Evolutionary conservation across 64 coral and sea anemone genomes (phyloP), one percentile per base, ranked within the genome.

Genomic region (Actinia equina): DNA sequence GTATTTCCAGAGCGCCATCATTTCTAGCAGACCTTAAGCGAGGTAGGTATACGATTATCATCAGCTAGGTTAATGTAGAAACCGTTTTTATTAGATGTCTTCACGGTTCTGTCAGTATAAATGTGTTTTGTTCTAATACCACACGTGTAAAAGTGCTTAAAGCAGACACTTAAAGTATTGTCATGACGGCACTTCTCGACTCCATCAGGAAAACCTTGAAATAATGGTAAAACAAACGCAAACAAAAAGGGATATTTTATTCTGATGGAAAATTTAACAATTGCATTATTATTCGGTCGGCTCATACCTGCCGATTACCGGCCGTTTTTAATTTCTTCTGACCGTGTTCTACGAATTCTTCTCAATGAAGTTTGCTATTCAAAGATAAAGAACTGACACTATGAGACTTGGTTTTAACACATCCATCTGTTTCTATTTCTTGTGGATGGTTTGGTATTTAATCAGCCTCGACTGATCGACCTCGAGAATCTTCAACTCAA

Each of bases 71-170:
- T 26, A 2, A 30, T 69, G 20, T 74, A 14, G 67, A 51, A 84
- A 85, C n/a, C 79, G 67, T 61, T 85, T 91, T 91, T 85, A 53
- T 86, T 74, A 26, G 26, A 30, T 74, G 22, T 69, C 69, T 41
- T 41, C 13, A 74, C 13, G 2, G 55, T 6, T 83, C 84, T 86
- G 79, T 86, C 80, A 45, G 57, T 46, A 60, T 90, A 37, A 37
- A 63, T 17, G 64, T 57, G 82, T 58, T 54, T 43, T 49, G 59
- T 49, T 23, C 41, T 76, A 59, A 85, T 27, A 85, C 51, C 53
- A 78, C 43, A 91, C 77, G 81, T 91, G 90, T 85, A 87, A 91
- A 86, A 80, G 55, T 86, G 82, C 90, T 91, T 91, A 91, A 71
- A 15, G 8, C 25, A 12, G 14, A 30, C 69, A 74, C 26, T 74